Base-by-base conservation (phyloP, 2,797 vertebrate species). In the Fistularia tabacaria region DNA sequence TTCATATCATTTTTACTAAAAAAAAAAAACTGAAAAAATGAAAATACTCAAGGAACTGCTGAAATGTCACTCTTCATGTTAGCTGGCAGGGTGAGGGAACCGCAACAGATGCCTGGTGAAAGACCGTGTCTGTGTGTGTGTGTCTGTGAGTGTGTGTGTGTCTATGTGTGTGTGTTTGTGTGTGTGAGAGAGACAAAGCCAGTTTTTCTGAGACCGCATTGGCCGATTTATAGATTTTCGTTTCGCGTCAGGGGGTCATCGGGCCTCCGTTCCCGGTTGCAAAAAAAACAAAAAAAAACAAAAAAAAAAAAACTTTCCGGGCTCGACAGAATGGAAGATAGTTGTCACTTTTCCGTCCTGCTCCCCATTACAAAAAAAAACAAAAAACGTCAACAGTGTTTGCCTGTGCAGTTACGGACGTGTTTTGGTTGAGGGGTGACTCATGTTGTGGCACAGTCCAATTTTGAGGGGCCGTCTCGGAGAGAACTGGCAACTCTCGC, bases 301-400 rank as follows among this genome's bases (percentile, higher is more conserved):
- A 25, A 25, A 25, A 25, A 25, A 5, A 75, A 80, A 73, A 41
- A 43, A 59, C 59, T 55, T 71, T 82, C 66, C 64, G 78, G 69
- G 69, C 58, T 76, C 74, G 66, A 82, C 71, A 47, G 39, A 83
- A 82, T 82, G 85, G 87, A 88, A 86, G 84, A 80, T 71, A 13
- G 68, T 57, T 56, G 77, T 86, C 77, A 83, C 78, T 81, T 80
- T 85, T 25, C 81, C 75, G 7, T 57, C 55, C 64, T 39, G 59
- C 57, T 73, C 57, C 62, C n/a, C 62, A 63, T 75, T 80, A 74
- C 2, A 25, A 25, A 25, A 25, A 25, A 25, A 25, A 25, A 25
- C 2, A 25, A 25, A 40, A 79, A 65, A 66, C 47, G 53, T 46
- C 38, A 25, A 65, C 57, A 68, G 44, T 64, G 62, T 72, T 77